Evolutionary conservation across 2,888 invertebrate genomes (phyloP).

Genomic region (Mythimna ferrago): DNA sequence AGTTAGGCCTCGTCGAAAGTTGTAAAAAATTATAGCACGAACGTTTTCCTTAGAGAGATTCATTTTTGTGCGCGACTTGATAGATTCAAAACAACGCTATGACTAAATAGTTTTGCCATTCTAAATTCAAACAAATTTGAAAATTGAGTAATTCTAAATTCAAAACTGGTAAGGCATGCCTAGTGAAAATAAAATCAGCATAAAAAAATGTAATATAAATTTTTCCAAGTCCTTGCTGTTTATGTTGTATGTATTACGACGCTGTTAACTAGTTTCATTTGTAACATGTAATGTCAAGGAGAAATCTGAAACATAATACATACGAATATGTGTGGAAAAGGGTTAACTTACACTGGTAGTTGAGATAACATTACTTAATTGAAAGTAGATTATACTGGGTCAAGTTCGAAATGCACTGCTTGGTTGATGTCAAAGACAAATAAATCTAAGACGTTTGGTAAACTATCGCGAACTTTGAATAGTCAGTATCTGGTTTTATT

Average conservation of each 20-base stretch:
- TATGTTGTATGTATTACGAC: neutral
- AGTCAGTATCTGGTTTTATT: neutral
- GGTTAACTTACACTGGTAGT: neutral
- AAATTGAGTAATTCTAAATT: too few species aligned
- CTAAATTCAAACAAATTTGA: too few species aligned
- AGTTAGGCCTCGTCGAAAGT: too few species aligned
- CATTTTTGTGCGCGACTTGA: too few species aligned
- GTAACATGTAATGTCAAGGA: neutral
- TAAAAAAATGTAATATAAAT: too few species aligned
- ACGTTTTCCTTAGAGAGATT: too few species aligned
- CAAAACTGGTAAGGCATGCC: too few species aligned
- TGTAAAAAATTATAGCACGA: too few species aligned
- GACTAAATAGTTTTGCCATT: too few species aligned
- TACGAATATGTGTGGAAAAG: neutral
- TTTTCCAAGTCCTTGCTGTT: too few species aligned
- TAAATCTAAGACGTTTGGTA: slow-evolving; percentile 1
- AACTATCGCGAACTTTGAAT: neutral
- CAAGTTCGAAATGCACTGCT: slow-evolving; percentile 38
- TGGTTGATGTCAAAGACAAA: neutral
- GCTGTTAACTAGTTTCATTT: neutral
- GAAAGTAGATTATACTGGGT: slow-evolving; percentile 39
- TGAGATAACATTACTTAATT: slow-evolving; percentile 21
- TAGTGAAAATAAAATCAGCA: too few species aligned
- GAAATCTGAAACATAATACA: slow-evolving; percentile 20
- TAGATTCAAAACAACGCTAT: too few species aligned